Evolutionary conservation across 2,888 invertebrate genomes (phyloP).

Genomic region (Agrotis clavis): DNA sequence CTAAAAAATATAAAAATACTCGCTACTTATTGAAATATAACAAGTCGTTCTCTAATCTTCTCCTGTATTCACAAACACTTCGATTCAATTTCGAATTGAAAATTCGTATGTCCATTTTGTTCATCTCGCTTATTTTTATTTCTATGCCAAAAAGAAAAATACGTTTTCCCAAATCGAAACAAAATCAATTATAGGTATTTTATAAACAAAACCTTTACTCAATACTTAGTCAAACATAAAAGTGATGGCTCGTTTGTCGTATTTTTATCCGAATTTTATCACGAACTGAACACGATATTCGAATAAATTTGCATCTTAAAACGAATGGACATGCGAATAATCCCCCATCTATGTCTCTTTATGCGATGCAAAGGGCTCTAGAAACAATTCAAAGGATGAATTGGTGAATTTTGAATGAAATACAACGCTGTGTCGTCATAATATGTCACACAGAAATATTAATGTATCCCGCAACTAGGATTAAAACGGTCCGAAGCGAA

Average conservation of each 20-base stretch:
- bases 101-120: too few relatives aligned
- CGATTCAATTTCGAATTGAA: too few relatives aligned
- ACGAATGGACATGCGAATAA: conserved; percentile 55
- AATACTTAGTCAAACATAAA: conserved; percentile 47
- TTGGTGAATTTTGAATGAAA: conserved; percentile 64
- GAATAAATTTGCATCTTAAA: conserved; percentile 62
- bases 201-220: conserved; percentile 35
- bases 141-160: too few relatives aligned
- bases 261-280: conserved; percentile 61
- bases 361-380: conserved; percentile 38
- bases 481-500: conserved; percentile 65
- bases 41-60: conserved; percentile 3
- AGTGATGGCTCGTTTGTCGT: conserved; percentile 51
- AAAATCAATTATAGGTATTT: conserved; percentile 38
- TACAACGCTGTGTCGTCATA: conserved; percentile 59
- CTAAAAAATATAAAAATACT: conserved; percentile 16
- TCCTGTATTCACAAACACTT: too few relatives aligned
- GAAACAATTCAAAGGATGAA: conserved; percentile 57
- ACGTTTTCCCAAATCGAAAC: too few relatives aligned
- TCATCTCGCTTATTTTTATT: too few relatives aligned
- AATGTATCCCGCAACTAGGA: conserved; percentile 70
- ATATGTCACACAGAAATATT: conserved; percentile 70
- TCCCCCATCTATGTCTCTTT: conserved; percentile 46
- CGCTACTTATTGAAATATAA: conserved; percentile 1
- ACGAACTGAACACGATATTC: conserved; percentile 46